Evolutionary conservation across 2,888 invertebrate species (phyloP).

Genomic region (Frankliniella fusca): DNA sequence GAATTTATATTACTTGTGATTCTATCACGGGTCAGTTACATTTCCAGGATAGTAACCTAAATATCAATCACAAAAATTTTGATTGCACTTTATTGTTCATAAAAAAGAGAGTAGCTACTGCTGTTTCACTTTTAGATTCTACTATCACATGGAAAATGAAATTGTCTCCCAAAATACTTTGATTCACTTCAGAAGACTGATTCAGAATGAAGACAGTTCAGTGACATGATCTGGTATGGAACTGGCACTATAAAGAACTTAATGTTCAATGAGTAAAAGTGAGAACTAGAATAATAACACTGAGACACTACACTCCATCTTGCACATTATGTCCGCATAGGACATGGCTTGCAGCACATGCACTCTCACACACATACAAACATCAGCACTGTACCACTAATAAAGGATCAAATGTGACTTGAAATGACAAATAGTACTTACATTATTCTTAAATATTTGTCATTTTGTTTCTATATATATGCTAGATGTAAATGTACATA

Average conservation of each 20-base stretch:
- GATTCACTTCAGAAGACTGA: constrained; percentile 7
- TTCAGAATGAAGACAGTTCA: neutral
- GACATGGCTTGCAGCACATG: neutral
- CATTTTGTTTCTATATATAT: constrained; percentile 11
- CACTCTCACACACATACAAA: constrained; percentile 7
- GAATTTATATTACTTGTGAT: too few relatives aligned
- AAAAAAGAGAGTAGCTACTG: neutral
- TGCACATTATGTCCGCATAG: neutral
- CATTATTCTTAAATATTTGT: constrained; percentile 2
- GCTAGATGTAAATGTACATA: constrained; percentile 5
- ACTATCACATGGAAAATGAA: neutral
- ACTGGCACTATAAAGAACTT: neutral
- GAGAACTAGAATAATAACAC: constrained; percentile 5
- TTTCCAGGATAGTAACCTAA: too few relatives aligned
- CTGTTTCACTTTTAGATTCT: neutral
- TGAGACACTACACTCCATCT: constrained; percentile 3
- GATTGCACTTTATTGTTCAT: neutral
- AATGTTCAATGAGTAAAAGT: neutral
- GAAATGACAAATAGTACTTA: constrained; percentile 12
- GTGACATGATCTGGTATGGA: constrained; percentile 22
- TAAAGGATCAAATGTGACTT: constrained; percentile 14
- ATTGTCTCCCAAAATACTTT: neutral
- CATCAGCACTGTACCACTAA: constrained; percentile 9
- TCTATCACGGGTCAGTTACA: too few relatives aligned
- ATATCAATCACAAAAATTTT: too few relatives aligned